Evolutionary conservation across 2,888 invertebrate genomes (phyloP), one percentile per base, ranked within the genome.

Genomic region (Lasius fuliginosus): DNA sequence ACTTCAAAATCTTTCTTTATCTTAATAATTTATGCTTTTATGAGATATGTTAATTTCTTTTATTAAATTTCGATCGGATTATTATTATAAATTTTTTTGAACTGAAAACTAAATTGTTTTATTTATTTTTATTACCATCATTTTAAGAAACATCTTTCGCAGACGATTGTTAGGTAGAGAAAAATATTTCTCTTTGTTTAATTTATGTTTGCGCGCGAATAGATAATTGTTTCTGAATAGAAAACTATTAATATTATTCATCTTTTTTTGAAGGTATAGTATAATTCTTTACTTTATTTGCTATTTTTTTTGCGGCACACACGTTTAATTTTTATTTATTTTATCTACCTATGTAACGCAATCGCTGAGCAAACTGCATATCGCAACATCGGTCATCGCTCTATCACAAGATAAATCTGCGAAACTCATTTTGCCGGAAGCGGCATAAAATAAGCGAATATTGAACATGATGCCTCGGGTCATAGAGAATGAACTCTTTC

Each of bases 401-500:
- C 27, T 65, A 40, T 64, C 62, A 40, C 64, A 49, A 75, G 74
- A 62, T 58, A 42, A 56, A 76, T 49, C 33, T 56, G 27, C 46
- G 79, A 65, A 74, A 68, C 67, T 73, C 75, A n/a, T 71, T 77
- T 65, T 12, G 58, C 58, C 42, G 42, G 42, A 77, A 77, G 58
- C 30, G 69, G 6, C 68, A 69, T 27, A 56, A 53, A 42, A 69
- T 68, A 69, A 68, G 69, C 71, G 86, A 53, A 84, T 89, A 86
- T 86, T 73, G 85, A 74, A 87, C 77, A 71, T 71, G 79, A 83
- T 85, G 88, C 87, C 87, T 77, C 83, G 73, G 90, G 90, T 91
- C 85, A 86, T 85, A 82, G 85, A 86, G 88, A 83, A 90, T 85
- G 84, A 90, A 89, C 88, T 87, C 90, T 90, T 89, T 88, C 64